Percentiles rank a stretch among this genome's conserved stretches.
phyloP scores from a whole-genome alignment of 2,113 vertebrate genomes.

The Dissostichus mawsoni region DNA sequence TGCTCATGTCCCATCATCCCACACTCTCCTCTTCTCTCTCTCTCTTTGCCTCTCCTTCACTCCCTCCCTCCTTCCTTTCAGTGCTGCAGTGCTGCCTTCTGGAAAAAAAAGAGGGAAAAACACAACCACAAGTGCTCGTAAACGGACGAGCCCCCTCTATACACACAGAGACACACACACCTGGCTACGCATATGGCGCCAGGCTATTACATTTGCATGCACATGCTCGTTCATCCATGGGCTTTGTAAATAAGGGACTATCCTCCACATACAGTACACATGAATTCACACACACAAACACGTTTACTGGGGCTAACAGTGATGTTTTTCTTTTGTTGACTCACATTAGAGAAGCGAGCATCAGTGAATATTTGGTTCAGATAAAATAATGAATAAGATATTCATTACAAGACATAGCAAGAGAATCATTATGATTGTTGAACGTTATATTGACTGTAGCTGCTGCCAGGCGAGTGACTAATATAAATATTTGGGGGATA shows the following conservation, averaged over 20 bases:
- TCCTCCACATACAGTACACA: slow-evolving; percentile 33
- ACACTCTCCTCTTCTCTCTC: slow-evolving; percentile 15
- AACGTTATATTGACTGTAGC: not conserved
- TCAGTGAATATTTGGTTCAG: not conserved
- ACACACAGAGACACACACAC: slow-evolving; percentile 44
- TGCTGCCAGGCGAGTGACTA: not conserved
- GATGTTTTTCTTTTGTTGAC: not conserved
- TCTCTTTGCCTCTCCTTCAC: not conserved
- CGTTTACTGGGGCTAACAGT: not conserved
- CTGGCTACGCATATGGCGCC: slow-evolving; percentile 54
- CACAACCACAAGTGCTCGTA: slow-evolving; percentile 54
- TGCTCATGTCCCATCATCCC: slow-evolving; percentile 36
- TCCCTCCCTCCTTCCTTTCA: slow-evolving; percentile 27
- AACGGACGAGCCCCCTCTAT: slow-evolving; percentile 59
- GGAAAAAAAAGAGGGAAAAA: slow-evolving; percentile 45
- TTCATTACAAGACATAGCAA: not conserved
- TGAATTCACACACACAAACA: slow-evolving; percentile 2
- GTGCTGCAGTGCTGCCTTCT: slow-evolving; percentile 76
- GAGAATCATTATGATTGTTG: not conserved
- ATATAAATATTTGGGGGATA: slow-evolving; percentile 1
- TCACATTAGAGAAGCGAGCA: not conserved
- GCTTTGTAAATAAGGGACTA: slow-evolving; percentile 63
- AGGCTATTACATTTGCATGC: slow-evolving; percentile 65
- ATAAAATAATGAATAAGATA: not conserved
- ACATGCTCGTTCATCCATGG: slow-evolving; percentile 58